Conservation (phyloP, 2,113 vertebrate species). For the Leucosticte australis region DNA sequence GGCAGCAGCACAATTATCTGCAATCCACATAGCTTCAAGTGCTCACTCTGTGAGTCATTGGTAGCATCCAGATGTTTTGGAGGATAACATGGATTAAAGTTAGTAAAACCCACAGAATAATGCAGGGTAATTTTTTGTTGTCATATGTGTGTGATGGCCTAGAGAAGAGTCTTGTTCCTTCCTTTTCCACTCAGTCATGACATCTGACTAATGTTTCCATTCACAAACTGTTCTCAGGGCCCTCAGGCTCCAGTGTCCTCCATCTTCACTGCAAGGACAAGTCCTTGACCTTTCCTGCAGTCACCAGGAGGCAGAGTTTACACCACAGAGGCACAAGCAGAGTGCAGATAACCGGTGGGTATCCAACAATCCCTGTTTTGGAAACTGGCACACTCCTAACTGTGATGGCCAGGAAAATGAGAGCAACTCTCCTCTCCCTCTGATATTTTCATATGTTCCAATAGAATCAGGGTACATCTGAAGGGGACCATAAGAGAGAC, state of each 20-base stretch:
- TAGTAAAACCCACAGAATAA: background rate
- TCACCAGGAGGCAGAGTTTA: background rate
- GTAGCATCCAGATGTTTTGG: background rate
- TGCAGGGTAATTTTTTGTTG: background rate
- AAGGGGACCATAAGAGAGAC: background rate
- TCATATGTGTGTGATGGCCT: background rate
- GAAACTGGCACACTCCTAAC: background rate
- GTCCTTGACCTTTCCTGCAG: background rate
- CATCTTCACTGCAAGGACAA: background rate
- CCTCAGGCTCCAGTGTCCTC: background rate
- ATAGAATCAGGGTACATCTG: background rate
- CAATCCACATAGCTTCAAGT: background rate
- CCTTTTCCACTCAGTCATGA: background rate
- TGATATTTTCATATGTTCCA: background rate
- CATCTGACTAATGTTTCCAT: background rate
- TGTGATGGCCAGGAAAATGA: background rate
- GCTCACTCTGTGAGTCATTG: background rate
- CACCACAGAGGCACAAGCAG: fast-evolving
- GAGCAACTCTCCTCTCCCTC: background rate
- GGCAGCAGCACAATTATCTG: background rate
- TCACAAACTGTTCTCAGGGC: background rate
- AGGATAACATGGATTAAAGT: background rate
- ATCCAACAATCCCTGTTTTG: background rate
- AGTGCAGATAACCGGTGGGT: background rate
- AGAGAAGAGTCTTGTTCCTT: background rate